Percentiles rank a stretch among this genome's conserved stretches.
These are phyloP conservation scores for Columba livia DNA, from an alignment of 2,113 vertebrate genomes.

Conservation along the genomic window DNA sequence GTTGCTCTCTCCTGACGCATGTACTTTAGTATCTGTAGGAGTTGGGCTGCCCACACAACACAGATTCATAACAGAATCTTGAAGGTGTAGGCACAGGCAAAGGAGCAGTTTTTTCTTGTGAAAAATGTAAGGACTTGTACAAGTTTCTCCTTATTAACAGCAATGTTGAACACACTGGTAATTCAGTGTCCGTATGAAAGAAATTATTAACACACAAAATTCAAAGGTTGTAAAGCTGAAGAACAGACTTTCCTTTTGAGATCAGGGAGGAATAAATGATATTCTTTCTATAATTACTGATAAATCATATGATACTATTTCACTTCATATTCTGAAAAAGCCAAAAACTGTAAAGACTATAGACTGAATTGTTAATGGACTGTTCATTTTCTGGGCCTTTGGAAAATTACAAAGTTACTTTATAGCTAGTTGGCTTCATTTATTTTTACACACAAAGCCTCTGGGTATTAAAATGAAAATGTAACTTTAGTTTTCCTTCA, in stretches of 20 bases:
- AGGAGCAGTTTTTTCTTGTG: neutral
- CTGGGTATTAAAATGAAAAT: neutral
- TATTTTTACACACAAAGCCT: neutral
- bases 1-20: neutral
- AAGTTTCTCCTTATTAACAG: neutral
- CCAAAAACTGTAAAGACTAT: neutral
- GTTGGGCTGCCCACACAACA: constrained; percentile 3
- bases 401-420: neutral
- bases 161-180: neutral
- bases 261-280: neutral
- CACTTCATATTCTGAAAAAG: neutral
- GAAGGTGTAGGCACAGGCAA: neutral
- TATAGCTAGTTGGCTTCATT: neutral
- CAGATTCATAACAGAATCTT: neutral
- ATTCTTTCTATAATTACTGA: neutral
- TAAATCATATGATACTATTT: neutral
- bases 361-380: neutral
- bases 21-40: neutral
- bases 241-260: neutral
- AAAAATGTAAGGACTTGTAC: neutral
- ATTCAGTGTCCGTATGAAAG: neutral
- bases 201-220: neutral
- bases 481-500: neutral
- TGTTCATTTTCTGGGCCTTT: neutral
- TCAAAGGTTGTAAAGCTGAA: neutral